Evolutionary conservation across 2,888 invertebrate genomes (phyloP).

Genomic region (Conchocele bisecta): DNA sequence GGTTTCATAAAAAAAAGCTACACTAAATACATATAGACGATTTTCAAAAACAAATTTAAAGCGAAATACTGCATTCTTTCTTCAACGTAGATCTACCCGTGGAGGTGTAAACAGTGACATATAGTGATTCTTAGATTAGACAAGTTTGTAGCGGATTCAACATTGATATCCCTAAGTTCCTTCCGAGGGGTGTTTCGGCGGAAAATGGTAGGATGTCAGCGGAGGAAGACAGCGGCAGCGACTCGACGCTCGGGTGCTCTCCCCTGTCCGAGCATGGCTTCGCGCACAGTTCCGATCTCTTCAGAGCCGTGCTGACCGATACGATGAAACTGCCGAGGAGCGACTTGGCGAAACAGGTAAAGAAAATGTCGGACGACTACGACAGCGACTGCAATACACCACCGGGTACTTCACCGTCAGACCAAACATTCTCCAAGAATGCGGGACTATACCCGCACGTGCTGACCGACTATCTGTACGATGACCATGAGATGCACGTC

Average conservation of each 20-base stretch:
- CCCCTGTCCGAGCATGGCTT: constrained; percentile 9
- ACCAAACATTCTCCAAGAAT: background rate
- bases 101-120: too few species aligned
- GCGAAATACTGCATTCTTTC: too few species aligned
- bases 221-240: constrained; percentile 41
- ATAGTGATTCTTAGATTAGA: too few species aligned
- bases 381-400: constrained; percentile 28
- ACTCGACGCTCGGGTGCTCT: constrained; percentile 22
- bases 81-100: too few species aligned
- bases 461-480: constrained; percentile 43
- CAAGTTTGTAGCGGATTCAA: constrained; percentile 94
- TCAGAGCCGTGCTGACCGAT: constrained; percentile 46
- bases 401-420: constrained; percentile 14
- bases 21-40: too few species aligned
- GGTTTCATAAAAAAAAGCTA: too few species aligned
- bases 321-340: too few species aligned
- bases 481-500: constrained; percentile 31
- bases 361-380: constrained; percentile 27
- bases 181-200: constrained; percentile 37
- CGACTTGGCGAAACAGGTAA: too few species aligned
- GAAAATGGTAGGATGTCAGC: constrained; percentile 41
- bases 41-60: too few species aligned
- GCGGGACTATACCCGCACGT: constrained; percentile 37
- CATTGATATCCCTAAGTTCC: constrained; percentile 90
- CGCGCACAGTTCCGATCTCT: constrained; percentile 20